These are phyloP conservation scores for Calidris pygmaea DNA, from an alignment of 2,113 vertebrate species.

Conservation along the genomic window DNA sequence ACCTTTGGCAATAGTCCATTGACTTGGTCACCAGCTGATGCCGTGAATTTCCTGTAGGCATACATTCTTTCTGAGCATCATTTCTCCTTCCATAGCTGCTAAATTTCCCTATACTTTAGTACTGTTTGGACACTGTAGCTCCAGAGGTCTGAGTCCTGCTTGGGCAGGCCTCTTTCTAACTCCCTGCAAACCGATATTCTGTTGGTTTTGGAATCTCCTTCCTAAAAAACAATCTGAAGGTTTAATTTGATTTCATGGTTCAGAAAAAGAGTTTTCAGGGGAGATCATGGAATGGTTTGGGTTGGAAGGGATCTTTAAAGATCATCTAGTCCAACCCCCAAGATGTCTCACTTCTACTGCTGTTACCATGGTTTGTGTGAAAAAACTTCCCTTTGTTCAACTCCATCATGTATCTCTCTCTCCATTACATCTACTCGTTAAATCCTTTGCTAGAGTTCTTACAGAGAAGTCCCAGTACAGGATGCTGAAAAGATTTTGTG, in stretches of 20 bases:
- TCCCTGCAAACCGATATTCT: neutral
- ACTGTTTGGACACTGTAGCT: neutral
- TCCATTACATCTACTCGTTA: neutral
- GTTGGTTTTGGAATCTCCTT: neutral
- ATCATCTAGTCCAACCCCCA: neutral
- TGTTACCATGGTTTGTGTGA: neutral
- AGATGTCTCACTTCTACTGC: neutral
- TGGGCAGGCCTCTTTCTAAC: neutral
- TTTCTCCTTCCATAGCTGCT: neutral
- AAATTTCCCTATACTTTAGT: neutral
- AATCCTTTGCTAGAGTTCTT: neutral
- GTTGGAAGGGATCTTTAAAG: neutral
- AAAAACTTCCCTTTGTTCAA: neutral
- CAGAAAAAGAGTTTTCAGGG: neutral
- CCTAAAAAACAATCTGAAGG: neutral
- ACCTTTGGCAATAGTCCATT: neutral
- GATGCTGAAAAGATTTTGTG: neutral
- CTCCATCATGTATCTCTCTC: neutral
- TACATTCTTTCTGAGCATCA: accelerated
- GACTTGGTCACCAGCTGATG: neutral
- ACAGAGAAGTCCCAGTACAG: neutral
- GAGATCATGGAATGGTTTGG: neutral
- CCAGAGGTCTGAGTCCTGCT: neutral
- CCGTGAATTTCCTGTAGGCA: neutral
- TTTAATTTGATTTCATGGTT: neutral